These are phyloP conservation scores for Drosophila engyochracea DNA, from an alignment of 2,888 invertebrate genomes.

Conservation along the genomic window DNA sequence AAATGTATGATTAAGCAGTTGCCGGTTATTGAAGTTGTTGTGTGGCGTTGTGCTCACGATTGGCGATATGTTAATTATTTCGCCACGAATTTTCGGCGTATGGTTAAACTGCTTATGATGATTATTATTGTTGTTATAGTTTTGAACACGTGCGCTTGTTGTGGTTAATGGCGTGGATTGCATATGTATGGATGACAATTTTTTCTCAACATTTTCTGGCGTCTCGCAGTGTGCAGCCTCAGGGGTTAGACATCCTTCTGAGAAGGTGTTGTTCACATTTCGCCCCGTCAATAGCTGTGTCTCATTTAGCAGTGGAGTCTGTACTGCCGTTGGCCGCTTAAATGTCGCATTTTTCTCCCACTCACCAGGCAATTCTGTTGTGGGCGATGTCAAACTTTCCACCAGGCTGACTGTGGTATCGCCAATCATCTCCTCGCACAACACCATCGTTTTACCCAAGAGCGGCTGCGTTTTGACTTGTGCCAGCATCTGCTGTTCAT, in stretches of 20 bases:
- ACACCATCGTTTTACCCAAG: slow-evolving; percentile 56
- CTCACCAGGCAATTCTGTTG: slow-evolving; percentile 29
- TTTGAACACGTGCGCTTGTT: slow-evolving; percentile 11
- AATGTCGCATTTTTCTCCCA: slow-evolving; percentile 61
- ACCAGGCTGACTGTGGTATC: slow-evolving; percentile 83
- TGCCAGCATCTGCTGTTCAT: slow-evolving; percentile 20
- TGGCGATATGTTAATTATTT: slow-evolving; percentile 82
- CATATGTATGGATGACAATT: slow-evolving; percentile 58
- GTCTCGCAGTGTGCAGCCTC: slow-evolving; percentile 76
- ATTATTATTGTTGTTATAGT: slow-evolving; percentile 32
- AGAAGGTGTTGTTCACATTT: slow-evolving; percentile 62
- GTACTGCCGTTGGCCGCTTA: slow-evolving; percentile 45
- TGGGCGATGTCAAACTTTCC: slow-evolving; percentile 65
- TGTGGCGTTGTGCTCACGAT: slow-evolving; percentile 66
- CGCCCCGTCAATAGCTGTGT: slow-evolving; percentile 64
- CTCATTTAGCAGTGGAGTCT: slow-evolving; percentile 61
- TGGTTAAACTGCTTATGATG: slow-evolving; percentile 65
- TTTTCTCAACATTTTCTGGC: slow-evolving; percentile 74
- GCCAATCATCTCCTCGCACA: slow-evolving; percentile 82
- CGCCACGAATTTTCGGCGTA: slow-evolving; percentile 73
- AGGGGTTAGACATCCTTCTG: slow-evolving; percentile 57
- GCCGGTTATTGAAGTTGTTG: slow-evolving; percentile 17
- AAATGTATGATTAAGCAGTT: slow-evolving; percentile 71
- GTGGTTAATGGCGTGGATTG: slow-evolving; percentile 83
- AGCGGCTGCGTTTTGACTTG: background rate